Base-by-base conservation (phyloP, 2,797 vertebrate genomes). In the Pantherophis alleghaniensis region DNA sequence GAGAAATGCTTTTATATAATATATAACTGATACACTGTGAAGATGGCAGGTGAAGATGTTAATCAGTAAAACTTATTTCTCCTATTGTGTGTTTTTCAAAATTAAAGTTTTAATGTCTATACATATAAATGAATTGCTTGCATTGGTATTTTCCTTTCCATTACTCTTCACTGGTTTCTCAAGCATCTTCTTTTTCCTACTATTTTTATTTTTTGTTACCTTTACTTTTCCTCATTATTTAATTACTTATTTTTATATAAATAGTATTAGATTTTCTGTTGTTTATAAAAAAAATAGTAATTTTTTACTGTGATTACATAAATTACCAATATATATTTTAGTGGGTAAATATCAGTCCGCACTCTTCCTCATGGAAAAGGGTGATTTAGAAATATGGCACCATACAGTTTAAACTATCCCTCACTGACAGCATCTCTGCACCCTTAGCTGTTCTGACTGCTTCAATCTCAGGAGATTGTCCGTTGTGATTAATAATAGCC, bases 331-430 rank as follows among this genome's bases (percentile, higher is more conserved):
- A 60, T 37, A 28, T 53, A 60, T 60, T 60, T 74, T 79, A 89
- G 47, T 22, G n/a, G 57, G 22, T n/a, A n/a, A 63, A 56, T 28
- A 42, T 24, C 22, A 14, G 26, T 47, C 53, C 1, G 2, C 2
- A 32, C 5, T 56, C 5, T 88, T 94, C 93, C 88, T 95, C n/a
- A 91, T 92, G 92, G 51, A 42, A 91, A 86, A 91, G 89, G n/a
- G 18, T n/a, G 74, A n/a, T 94, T 96, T 24, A 95, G 91, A 95
- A 95, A 83, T 61, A 92, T 89, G 42, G 59, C 56, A 88, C 3
- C 28, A 87, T 32, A 2, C 13, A 92, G 18, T 94, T 94, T 26
- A 91, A 90, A 74, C 55, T 63, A 90, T 32, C 5, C 47, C 92
- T 95, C 59, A 28, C 26, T 91, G 94, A 93, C 57, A 86, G 37